Conservation (phyloP, 2,113 vertebrate genomes). For the Saguinus imperator region DNA sequence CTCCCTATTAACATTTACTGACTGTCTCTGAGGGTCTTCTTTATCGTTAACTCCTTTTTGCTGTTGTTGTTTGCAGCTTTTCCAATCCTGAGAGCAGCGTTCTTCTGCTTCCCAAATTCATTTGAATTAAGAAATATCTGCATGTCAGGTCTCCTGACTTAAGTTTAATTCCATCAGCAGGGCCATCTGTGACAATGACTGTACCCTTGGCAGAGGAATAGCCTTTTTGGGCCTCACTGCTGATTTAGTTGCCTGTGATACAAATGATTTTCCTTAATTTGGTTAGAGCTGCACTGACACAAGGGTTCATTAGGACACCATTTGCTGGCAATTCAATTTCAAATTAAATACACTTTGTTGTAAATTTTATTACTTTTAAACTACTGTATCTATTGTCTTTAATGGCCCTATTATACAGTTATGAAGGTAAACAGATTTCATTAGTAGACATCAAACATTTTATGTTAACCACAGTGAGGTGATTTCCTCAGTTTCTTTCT, state of each 20-base stretch:
- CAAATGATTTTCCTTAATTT: conserved; percentile 86
- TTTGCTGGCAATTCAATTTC: conserved; percentile 88
- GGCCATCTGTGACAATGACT: conserved; percentile 70
- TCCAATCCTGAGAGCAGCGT: not conserved
- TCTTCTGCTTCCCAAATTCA: conserved; percentile 30
- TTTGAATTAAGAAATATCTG: conserved; percentile 33
- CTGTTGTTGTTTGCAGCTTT: not conserved
- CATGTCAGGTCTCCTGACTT: conserved; percentile 51
- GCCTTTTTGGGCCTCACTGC: conserved; percentile 77
- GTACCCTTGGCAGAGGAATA: conserved; percentile 62
- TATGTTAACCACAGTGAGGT: conserved; percentile 68
- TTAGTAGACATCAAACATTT: conserved; percentile 82
- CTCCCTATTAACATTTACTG: not conserved
- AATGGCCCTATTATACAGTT: conserved; percentile 86
- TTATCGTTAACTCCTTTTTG: not conserved
- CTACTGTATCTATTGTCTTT: conserved; percentile 88
- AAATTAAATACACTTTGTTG: conserved; percentile 90
- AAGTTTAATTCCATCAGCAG: conserved; percentile 49
- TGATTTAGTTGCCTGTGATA: conserved; percentile 82
- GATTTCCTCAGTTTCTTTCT: conserved; percentile 57
- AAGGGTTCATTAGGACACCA: conserved; percentile 85
- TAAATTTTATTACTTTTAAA: conserved; percentile 89
- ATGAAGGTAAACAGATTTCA: conserved; percentile 87
- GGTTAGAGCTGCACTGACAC: conserved; percentile 82
- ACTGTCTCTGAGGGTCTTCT: not conserved